A percentile compares a stretch with the other conserved stretches of the same genome.
Conservation (phyloP, 2,797 vertebrate species). For the Cyprinodon diabolis region DNA sequence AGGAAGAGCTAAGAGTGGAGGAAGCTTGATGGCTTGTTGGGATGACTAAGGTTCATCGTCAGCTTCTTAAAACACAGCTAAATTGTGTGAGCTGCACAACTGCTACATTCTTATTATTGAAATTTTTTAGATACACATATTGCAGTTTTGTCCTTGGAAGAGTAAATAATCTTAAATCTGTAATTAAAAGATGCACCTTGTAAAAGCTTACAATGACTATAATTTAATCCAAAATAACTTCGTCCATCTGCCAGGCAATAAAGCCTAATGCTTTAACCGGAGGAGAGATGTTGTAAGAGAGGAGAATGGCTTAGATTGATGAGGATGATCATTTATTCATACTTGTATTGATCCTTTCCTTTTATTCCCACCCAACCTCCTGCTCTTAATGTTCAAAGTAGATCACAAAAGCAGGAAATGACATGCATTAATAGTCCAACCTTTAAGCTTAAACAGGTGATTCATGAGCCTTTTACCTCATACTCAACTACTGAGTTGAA, state of each 20-base stretch:
- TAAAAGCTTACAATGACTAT: neutral
- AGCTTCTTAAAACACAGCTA: too few species aligned
- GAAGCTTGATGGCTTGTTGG: neutral
- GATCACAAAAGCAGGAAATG: neutral
- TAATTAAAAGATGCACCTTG: neutral
- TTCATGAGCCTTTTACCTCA: neutral
- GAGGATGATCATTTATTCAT: slow-evolving; percentile 9
- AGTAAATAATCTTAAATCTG: neutral
- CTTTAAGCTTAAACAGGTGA: neutral
- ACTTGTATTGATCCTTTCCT: slow-evolving; percentile 7
- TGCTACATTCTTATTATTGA: neutral
- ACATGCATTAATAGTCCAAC: neutral
- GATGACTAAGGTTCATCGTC: too few species aligned
- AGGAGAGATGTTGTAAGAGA: neutral
- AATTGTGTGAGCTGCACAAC: too few species aligned
- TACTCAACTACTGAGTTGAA: neutral
- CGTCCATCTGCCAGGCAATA: neutral
- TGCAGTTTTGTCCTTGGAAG: neutral
- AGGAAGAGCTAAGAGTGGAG: neutral
- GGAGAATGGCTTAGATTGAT: neutral
- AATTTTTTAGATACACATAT: neutral
- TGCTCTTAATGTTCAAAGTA: slow-evolving; percentile 5
- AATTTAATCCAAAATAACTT: neutral
- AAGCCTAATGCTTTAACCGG: neutral
- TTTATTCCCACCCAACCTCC: neutral